Evolutionary conservation across 2,113 vertebrate genomes (phyloP).

Genomic region (Atherinomorus stipes): DNA sequence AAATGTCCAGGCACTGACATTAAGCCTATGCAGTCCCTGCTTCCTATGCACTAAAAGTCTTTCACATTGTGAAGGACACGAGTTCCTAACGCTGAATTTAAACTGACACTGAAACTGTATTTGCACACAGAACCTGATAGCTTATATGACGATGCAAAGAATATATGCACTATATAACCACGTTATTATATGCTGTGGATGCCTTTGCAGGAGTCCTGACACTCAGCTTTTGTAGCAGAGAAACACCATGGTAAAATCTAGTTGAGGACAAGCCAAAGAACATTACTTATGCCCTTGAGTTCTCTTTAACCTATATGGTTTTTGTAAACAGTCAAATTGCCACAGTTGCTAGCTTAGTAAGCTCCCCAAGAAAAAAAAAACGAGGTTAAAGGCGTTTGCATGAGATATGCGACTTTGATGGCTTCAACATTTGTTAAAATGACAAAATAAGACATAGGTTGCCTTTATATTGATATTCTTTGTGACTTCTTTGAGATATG

Average conservation of each 20-base stretch:
- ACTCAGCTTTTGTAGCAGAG: slow-evolving; percentile 6
- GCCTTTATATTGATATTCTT: too few relatives aligned
- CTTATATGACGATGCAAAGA: neutral
- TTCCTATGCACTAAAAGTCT: slow-evolving; percentile 9
- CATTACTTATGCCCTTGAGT: too few relatives aligned
- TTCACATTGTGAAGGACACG: slow-evolving; percentile 21
- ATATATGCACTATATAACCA: neutral
- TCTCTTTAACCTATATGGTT: too few relatives aligned
- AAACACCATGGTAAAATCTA: slow-evolving; percentile 2
- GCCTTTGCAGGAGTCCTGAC: neutral
- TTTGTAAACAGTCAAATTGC: too few relatives aligned
- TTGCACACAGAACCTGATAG: slow-evolving; percentile 19
- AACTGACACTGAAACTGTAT: slow-evolving; percentile 23
- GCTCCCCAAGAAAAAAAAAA: too few relatives aligned
- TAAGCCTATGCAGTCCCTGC: neutral
- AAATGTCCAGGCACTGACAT: slow-evolving; percentile 21
- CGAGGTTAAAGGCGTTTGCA: too few relatives aligned
- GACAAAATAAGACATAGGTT: too few relatives aligned
- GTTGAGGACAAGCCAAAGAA: too few relatives aligned
- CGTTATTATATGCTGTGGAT: slow-evolving; percentile 2
- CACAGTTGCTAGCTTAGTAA: too few relatives aligned
- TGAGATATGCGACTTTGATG: too few relatives aligned
- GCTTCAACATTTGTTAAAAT: too few relatives aligned
- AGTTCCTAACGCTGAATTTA: neutral
- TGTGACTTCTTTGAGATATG: too few relatives aligned